Conservation (phyloP, 2,888 invertebrate genomes). For the Drosophila koepferae region DNA sequence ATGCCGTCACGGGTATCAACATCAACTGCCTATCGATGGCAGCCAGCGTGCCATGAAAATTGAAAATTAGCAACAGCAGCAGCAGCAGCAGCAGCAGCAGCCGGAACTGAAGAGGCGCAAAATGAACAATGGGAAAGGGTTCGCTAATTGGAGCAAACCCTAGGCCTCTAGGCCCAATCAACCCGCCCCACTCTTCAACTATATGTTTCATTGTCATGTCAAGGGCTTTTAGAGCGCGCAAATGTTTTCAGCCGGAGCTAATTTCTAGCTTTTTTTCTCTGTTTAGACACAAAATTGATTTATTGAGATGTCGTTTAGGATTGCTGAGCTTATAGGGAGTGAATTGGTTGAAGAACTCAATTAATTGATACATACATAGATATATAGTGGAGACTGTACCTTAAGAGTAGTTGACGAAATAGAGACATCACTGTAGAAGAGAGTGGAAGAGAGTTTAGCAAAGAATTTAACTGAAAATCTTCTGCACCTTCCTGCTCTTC, state of each 20-base stretch:
- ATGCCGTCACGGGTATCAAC: slow-evolving; percentile 75
- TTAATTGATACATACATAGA: neutral
- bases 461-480: no score
- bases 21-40: slow-evolving; percentile 71
- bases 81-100: slow-evolving; percentile 33
- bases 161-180: neutral
- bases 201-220: slow-evolving; percentile 40
- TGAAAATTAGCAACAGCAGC: slow-evolving; percentile 65
- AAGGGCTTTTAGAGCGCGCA: slow-evolving; percentile 19
- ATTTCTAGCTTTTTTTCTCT: neutral
- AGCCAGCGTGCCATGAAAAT: slow-evolving; percentile 70
- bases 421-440: no score
- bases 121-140: slow-evolving; percentile 23
- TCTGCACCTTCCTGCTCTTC: no score
- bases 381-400: no score
- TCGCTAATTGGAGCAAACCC: slow-evolving; percentile 45
- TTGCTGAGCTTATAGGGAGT: no score
- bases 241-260: slow-evolving; percentile 1
- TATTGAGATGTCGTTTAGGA: slow-evolving; percentile 52
- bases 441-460: no score
- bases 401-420: no score
- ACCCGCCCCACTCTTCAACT: neutral
- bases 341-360: neutral
- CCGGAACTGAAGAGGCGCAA: slow-evolving; percentile 10
- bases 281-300: slow-evolving; percentile 55